phyloP scores from a whole-genome alignment of 35 echinoderm and acorn worm genomes.

The Apostichopus californicus region DNA sequence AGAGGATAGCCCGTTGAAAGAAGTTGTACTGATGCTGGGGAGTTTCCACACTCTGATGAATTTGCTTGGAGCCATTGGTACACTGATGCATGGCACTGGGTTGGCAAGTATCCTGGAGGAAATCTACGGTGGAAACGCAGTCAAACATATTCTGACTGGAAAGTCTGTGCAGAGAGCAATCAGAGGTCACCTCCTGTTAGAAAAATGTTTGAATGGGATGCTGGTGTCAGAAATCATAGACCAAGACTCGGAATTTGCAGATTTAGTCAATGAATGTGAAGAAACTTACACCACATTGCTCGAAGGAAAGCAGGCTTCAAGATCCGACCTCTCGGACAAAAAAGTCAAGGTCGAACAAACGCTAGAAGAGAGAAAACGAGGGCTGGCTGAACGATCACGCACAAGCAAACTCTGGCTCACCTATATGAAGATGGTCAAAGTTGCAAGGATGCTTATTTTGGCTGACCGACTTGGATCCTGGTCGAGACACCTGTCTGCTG shows the following conservation, averaged over 20 bases:
- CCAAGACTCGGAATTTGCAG: too few relatives aligned
- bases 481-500: constrained; percentile 33
- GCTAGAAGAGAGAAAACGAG: constrained; percentile 27
- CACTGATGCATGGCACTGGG: constrained; percentile 52
- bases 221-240: constrained; percentile 8
- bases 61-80: constrained; percentile 56
- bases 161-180: constrained; percentile 68
- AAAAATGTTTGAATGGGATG: constrained; percentile 51
- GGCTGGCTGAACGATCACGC: constrained; percentile 13
- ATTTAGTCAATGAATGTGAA: too few relatives aligned
- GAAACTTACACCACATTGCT: too few relatives aligned
- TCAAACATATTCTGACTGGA: constrained; percentile 68
- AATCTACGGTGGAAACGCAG: constrained; percentile 67
- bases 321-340: too few relatives aligned
- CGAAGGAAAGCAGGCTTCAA: too few relatives aligned
- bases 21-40: too few relatives aligned
- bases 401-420: constrained; percentile 61
- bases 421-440: constrained; percentile 52
- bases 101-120: constrained; percentile 35
- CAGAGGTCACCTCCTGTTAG: constrained; percentile 66
- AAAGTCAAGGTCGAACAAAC: background rate
- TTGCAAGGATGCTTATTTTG: constrained; percentile 43
- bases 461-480: constrained; percentile 72
- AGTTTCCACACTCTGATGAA: constrained; percentile 34
- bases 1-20: constrained; percentile 34